Conservation (phyloP, 2,888 invertebrate species). For the Nasonovia ribisnigri region DNA sequence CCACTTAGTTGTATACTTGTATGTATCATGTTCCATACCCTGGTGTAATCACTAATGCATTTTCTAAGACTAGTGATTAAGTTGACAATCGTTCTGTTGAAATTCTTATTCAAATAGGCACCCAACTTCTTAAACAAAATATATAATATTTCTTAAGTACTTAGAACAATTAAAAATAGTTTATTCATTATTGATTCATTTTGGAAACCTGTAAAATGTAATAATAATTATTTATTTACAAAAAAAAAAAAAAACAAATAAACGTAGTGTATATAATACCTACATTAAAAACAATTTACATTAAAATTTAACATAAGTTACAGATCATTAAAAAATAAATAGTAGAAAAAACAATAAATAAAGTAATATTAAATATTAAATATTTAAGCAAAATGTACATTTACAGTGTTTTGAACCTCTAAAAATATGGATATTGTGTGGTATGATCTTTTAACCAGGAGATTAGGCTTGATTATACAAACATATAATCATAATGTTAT, state of each 20-base stretch:
- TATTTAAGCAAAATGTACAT: conserved; percentile 39
- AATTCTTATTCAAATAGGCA: neutral
- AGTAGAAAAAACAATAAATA: conserved; percentile 55
- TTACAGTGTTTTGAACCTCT: neutral
- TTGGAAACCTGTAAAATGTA: conserved; percentile 18
- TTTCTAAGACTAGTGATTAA: neutral
- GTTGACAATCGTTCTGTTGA: neutral
- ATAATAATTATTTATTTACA: conserved; percentile 57
- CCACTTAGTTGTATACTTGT: neutral
- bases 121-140: neutral
- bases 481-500: conserved; percentile 10
- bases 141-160: conserved; percentile 15
- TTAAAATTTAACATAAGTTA: conserved; percentile 59
- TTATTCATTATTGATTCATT: neutral
- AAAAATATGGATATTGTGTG: neutral
- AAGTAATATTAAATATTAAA: conserved; percentile 50
- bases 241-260: conserved; percentile 46
- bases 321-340: conserved; percentile 63
- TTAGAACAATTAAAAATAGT: neutral
- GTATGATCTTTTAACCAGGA: neutral
- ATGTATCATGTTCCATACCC: neutral
- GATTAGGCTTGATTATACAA: neutral
- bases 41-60: neutral
- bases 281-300: conserved; percentile 59
- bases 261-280: conserved; percentile 13